Percentiles rank a stretch among this genome's conserved stretches.
phyloP scores from a whole-genome alignment of 2,113 vertebrate species.

The Delphinus delphis region DNA sequence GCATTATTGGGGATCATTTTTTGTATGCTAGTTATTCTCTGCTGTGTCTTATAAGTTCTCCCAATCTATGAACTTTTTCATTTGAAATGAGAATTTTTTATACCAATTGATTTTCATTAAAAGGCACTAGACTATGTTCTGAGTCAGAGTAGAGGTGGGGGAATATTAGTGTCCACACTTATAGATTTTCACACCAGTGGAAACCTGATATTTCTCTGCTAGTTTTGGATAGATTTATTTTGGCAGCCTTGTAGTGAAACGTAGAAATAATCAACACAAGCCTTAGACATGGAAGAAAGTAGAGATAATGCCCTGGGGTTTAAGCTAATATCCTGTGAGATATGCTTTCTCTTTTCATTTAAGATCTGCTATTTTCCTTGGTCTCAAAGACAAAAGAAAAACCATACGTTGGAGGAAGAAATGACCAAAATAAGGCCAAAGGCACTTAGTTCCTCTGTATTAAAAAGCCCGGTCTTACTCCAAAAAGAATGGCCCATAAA shows the following conservation, averaged over 20 bases:
- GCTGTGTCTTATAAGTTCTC: not conserved
- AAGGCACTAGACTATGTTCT: not conserved
- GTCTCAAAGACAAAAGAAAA: constrained; percentile 44
- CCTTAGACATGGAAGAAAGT: not conserved
- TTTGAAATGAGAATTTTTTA: constrained; percentile 19
- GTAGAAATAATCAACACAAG: constrained; percentile 36
- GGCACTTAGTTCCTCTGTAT: constrained; percentile 1
- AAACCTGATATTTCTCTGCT: not conserved
- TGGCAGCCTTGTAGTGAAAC: not conserved
- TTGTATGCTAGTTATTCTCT: not conserved
- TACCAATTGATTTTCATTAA: constrained; percentile 10
- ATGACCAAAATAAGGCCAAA: not conserved
- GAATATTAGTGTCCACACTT: not conserved
- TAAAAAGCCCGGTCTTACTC: not conserved
- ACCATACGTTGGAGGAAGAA: not conserved
- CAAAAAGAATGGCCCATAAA: constrained; percentile 5
- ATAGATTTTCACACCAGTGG: not conserved
- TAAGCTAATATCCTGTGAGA: constrained; percentile 53
- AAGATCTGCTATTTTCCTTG: not conserved
- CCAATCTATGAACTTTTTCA: not conserved
- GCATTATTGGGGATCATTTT: not conserved
- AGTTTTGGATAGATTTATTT: constrained; percentile 40
- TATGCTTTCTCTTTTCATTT: not conserved
- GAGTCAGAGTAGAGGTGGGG: not conserved
- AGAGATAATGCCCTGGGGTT: not conserved